phyloP scores from a whole-genome alignment of 2,113 vertebrate species.

The Petroica traversi region DNA sequence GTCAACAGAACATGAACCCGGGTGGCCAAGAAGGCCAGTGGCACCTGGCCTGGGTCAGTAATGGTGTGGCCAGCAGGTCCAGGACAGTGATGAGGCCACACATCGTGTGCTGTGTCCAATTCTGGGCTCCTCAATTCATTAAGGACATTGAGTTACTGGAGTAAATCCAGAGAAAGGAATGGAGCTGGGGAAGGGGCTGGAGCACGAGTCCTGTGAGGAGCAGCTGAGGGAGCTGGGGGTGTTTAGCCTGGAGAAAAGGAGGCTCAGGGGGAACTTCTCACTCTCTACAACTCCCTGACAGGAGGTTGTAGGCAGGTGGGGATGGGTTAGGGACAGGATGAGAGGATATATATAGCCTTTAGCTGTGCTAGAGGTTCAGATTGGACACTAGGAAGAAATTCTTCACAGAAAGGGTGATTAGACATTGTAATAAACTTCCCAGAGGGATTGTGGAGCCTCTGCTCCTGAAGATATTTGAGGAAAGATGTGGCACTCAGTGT shows the following conservation, averaged over 20 bases:
- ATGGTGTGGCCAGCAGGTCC: background rate
- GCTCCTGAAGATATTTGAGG: background rate
- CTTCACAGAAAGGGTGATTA: background rate
- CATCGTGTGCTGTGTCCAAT: rapidly evolving
- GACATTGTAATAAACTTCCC: background rate
- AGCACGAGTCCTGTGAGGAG: background rate
- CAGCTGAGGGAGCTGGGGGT: background rate
- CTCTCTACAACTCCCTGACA: background rate
- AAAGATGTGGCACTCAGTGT: background rate
- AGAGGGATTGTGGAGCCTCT: background rate
- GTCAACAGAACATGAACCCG: background rate
- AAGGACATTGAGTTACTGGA: background rate
- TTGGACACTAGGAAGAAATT: background rate
- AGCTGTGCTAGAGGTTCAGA: background rate
- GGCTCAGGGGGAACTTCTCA: too few species aligned
- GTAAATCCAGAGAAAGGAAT: background rate
- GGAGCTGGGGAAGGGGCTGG: background rate
- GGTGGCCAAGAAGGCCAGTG: background rate
- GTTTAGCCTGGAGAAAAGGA: background rate
- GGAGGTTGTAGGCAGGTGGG: background rate
- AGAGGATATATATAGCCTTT: background rate
- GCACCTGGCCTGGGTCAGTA: background rate
- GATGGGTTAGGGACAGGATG: background rate
- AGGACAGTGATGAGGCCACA: background rate
- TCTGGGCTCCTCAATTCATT: background rate